A percentile compares a stretch with the other conserved stretches of the same genome.
These are phyloP conservation scores for Coracias cyanogaster DNA, from an alignment of 2,797 vertebrate species.

Conservation along the genomic window DNA sequence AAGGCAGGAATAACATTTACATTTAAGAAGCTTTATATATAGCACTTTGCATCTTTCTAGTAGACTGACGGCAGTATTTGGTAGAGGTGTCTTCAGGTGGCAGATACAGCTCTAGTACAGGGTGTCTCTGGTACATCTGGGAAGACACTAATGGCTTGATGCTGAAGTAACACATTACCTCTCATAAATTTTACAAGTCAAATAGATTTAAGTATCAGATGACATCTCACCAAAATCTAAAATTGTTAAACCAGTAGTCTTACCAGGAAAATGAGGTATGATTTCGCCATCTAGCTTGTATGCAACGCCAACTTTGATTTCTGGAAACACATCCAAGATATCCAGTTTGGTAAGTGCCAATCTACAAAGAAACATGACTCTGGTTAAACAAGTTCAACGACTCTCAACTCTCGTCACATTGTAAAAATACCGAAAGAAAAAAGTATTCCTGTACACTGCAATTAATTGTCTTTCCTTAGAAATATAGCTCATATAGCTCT, in stretches of 20 bases:
- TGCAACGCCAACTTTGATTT: conserved; percentile 94
- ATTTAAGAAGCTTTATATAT: not conserved
- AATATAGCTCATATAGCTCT: not conserved
- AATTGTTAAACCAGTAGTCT: not conserved
- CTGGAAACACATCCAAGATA: conserved; percentile 92
- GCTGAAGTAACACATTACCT: not conserved
- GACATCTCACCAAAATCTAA: not conserved
- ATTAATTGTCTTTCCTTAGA: not conserved
- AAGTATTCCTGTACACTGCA: not conserved
- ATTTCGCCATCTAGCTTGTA: conserved; percentile 90
- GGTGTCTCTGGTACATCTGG: not conserved
- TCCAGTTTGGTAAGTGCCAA: conserved; percentile 98
- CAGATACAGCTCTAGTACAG: not conserved
- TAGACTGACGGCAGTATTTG: not conserved
- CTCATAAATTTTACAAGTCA: not conserved
- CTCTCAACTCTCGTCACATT: not conserved
- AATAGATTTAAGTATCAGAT: not conserved
- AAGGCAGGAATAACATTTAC: not conserved
- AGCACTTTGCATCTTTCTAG: not conserved
- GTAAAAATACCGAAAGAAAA: not conserved
- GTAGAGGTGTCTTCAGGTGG: not conserved
- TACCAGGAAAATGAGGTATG: conserved; percentile 98
- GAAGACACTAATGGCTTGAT: not conserved
- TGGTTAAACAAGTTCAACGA: not conserved
- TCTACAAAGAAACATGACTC: conserved; percentile 72